phyloP scores from a whole-genome alignment of 2,113 vertebrate species.

The Malurus melanocephalus region DNA sequence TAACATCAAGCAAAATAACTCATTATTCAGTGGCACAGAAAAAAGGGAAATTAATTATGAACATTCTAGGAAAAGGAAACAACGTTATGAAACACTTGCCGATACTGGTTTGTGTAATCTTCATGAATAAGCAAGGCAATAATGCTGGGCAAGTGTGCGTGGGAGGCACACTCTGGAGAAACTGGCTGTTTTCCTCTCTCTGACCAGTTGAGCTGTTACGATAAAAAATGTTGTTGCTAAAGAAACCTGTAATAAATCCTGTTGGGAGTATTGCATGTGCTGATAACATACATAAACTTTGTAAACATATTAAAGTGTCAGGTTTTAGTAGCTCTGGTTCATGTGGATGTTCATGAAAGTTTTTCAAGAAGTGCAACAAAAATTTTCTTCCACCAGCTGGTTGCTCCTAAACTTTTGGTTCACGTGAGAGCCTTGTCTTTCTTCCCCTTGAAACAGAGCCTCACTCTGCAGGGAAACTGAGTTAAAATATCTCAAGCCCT shows the following conservation, averaged over 20 bases:
- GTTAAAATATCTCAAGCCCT: not conserved
- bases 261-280: conserved; percentile 40
- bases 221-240: conserved; percentile 70
- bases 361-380: not conserved
- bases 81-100: conserved; percentile 55
- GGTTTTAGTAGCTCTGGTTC: conserved; percentile 23
- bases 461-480: not conserved
- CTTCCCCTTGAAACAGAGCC: not conserved
- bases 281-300: conserved; percentile 59
- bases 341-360: not conserved
- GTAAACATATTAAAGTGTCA: conserved; percentile 57
- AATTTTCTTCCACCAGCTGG: not conserved
- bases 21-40: not conserved
- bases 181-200: conserved; percentile 34
- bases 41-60: conserved; percentile 35
- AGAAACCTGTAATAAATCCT: conserved; percentile 62
- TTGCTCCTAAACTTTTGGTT: not conserved
- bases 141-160: conserved; percentile 30
- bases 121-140: conserved; percentile 23
- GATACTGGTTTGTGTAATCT: conserved; percentile 33
- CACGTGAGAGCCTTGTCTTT: not conserved
- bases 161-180: conserved; percentile 41
- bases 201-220: conserved; percentile 50
- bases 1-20: not conserved
- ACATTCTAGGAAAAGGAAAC: conserved; percentile 52